Conservation (phyloP, 1,140 invertebrate species). For the Panagrolaimus sp. region DNA sequence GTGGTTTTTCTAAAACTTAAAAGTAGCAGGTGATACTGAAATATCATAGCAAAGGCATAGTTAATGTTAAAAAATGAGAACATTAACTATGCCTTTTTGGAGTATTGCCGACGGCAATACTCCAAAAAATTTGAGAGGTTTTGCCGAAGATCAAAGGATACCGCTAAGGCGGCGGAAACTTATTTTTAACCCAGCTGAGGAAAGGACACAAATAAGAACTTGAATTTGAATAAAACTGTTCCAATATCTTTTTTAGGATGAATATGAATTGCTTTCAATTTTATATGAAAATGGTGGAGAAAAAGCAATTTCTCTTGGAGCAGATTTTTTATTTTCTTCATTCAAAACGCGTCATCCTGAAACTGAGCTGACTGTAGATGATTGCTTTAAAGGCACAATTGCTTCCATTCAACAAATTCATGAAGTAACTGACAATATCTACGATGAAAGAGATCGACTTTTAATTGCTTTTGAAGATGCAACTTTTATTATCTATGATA, state of each 20-base stretch:
- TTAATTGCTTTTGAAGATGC: conserved; percentile 7
- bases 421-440: not conserved
- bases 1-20: too few relatives aligned
- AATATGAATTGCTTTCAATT: not conserved
- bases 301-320: not conserved
- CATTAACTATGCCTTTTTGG: too few relatives aligned
- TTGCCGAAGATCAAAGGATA: too few relatives aligned
- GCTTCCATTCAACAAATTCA: not conserved
- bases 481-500: not conserved
- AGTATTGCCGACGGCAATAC: too few relatives aligned
- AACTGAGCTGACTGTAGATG: not conserved
- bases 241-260: not conserved
- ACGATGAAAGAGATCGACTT: not conserved
- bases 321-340: not conserved
- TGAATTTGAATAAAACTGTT: too few relatives aligned
- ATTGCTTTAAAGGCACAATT: not conserved
- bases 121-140: too few relatives aligned
- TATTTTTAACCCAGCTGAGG: not conserved
- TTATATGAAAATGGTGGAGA: conserved; percentile 7
- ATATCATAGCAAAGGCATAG: too few relatives aligned
- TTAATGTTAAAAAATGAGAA: too few relatives aligned
- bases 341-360: conserved; percentile 6
- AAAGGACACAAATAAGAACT: too few relatives aligned
- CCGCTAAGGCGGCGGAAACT: too few relatives aligned
- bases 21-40: too few relatives aligned